A percentile compares a stretch with the other conserved stretches of the same genome.
phyloP scores from a whole-genome alignment of 1,140 invertebrate species.

The Drosophila busckii region DNA sequence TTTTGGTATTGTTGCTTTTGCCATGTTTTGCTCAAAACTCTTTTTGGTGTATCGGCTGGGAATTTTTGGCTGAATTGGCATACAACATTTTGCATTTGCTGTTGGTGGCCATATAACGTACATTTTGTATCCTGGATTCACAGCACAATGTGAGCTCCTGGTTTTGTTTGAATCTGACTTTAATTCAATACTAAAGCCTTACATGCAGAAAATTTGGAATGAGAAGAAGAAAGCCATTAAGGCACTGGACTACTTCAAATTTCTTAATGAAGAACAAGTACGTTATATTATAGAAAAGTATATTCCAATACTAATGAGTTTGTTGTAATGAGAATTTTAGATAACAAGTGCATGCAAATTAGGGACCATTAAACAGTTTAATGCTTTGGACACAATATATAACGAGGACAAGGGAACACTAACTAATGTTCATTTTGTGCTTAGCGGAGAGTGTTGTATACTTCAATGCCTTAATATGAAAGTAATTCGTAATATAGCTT shows the following conservation, averaged over 20 bases:
- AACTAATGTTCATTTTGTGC: constrained; percentile 65
- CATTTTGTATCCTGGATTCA: constrained; percentile 14
- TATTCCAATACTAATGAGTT: too few relatives aligned
- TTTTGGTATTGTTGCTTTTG: constrained; percentile 16
- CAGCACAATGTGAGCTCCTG: constrained; percentile 63
- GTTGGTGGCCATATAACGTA: constrained; percentile 40
- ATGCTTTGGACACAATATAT: constrained; percentile 63
- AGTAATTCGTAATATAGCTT: constrained; percentile 17
- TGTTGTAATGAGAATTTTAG: constrained; percentile 10
- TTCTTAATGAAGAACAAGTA: constrained; percentile 53
- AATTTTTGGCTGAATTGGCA: constrained; percentile 54
- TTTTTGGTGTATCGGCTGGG: constrained; percentile 29
- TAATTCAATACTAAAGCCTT: constrained; percentile 32
- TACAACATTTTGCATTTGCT: constrained; percentile 42
- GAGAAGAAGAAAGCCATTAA: constrained; percentile 62
- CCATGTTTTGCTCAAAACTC: constrained; percentile 30
- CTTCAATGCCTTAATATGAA: constrained; percentile 61
- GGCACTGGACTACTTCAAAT: constrained; percentile 67
- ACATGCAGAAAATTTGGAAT: constrained; percentile 54
- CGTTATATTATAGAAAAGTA: constrained; percentile 1
- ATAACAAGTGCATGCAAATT: constrained; percentile 56
- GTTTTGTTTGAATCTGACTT: constrained; percentile 50
- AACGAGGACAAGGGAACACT: constrained; percentile 51
- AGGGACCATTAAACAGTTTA: constrained; percentile 43
- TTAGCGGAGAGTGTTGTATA: constrained; percentile 72